phyloP scores from a whole-genome alignment of 2,113 vertebrate genomes.

The Scopus umbretta region DNA sequence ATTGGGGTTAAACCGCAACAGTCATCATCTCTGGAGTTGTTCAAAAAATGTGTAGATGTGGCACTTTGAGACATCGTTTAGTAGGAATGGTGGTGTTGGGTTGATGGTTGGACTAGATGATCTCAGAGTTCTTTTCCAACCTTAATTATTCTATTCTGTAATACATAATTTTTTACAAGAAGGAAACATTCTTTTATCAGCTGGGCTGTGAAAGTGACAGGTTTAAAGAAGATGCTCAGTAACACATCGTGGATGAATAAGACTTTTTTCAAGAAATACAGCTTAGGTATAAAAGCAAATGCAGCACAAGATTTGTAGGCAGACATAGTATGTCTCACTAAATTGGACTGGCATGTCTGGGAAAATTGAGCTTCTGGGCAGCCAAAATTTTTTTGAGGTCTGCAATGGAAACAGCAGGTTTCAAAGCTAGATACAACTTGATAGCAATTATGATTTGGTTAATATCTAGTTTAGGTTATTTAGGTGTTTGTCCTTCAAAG shows the following conservation, averaged over 20 bases:
- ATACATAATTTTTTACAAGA: background rate
- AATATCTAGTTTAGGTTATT: background rate
- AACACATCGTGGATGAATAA: background rate
- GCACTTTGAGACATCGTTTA: too few relatives aligned
- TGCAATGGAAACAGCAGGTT: background rate
- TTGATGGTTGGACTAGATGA: too few relatives aligned
- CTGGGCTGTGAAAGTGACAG: background rate
- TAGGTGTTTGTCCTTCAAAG: background rate
- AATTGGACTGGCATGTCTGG: background rate
- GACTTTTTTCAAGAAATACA: background rate
- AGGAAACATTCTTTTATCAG: background rate
- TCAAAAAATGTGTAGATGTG: too few relatives aligned
- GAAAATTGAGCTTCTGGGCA: background rate
- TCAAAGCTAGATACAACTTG: background rate
- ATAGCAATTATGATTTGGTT: background rate
- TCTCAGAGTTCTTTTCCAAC: too few relatives aligned
- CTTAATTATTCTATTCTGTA: too few relatives aligned
- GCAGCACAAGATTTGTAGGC: background rate
- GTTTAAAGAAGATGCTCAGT: background rate
- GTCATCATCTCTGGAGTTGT: too few relatives aligned
- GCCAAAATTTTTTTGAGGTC: background rate
- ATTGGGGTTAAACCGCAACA: too few relatives aligned
- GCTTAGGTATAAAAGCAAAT: background rate
- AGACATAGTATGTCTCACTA: background rate
- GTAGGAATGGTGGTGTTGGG: too few relatives aligned